A percentile compares a stretch with the other conserved stretches of the same genome.
Conservation (phyloP, 2,797 vertebrate species). For the Pseudomugil gertrudae region DNA sequence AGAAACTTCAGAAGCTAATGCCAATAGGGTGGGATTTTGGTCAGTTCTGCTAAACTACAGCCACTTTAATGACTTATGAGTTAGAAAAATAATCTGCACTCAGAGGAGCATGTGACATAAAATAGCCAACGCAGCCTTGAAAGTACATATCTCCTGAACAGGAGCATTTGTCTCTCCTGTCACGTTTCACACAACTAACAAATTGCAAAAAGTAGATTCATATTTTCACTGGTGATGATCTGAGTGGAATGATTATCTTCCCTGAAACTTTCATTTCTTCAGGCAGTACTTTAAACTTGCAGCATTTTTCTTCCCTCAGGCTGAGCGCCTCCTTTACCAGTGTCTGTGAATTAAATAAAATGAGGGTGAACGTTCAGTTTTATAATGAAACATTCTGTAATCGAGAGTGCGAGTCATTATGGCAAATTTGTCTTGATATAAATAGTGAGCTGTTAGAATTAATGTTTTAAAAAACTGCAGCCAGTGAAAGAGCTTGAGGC, state of each 20-base stretch:
- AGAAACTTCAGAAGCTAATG: too few relatives aligned
- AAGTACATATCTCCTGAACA: too few relatives aligned
- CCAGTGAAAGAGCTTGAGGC: slow-evolving; percentile 44
- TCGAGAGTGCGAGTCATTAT: slow-evolving; percentile 54
- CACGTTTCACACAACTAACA: too few relatives aligned
- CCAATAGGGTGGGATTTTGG: too few relatives aligned
- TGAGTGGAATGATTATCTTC: background rate
- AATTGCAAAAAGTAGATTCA: too few relatives aligned
- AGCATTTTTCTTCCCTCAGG: slow-evolving; percentile 26
- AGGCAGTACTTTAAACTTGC: slow-evolving; percentile 29
- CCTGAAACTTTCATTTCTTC: slow-evolving; percentile 28
- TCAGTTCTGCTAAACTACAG: too few relatives aligned
- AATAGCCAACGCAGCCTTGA: too few relatives aligned
- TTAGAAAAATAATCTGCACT: too few relatives aligned
- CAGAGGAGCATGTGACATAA: too few relatives aligned
- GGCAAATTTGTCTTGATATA: slow-evolving; percentile 62
- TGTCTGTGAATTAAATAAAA: slow-evolving; percentile 37
- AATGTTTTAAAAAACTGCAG: slow-evolving; percentile 52
- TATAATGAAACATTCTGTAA: slow-evolving; percentile 46
- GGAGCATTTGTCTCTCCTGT: too few relatives aligned
- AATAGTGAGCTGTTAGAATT: slow-evolving; percentile 62
- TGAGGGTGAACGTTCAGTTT: slow-evolving; percentile 43
- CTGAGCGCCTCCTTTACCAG: slow-evolving; percentile 4
- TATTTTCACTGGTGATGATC: background rate
- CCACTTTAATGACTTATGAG: too few relatives aligned